phyloP scores from a whole-genome alignment of 2,113 vertebrate species.

The Mus musculus region GRCm39 chr16:25718001-25718500 shows the following conservation, averaged over 20 bases:
- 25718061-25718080: background rate
- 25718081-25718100: constrained; percentile 36
- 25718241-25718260: constrained; percentile 3
- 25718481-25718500: constrained; percentile 2
- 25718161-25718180: constrained; percentile 3
- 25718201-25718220: background rate
- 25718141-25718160: background rate
- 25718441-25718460: background rate
- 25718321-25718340: background rate
- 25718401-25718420: background rate
- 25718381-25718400: background rate
- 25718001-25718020: constrained; percentile 59
- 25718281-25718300: background rate
- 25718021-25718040: constrained; percentile 71
- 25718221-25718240: background rate
- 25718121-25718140: background rate
- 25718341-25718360: background rate
- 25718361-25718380: background rate
- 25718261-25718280: background rate
- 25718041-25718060: constrained; percentile 34
- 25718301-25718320: background rate
- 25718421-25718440: constrained; percentile 3
- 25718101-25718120: constrained; percentile 29
- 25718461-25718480: background rate
- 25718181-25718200: background rate